A percentile compares a stretch with the other conserved stretches of the same genome.
Conservation (phyloP, 1,140 invertebrate genomes). For the Zophobas morio region DNA sequence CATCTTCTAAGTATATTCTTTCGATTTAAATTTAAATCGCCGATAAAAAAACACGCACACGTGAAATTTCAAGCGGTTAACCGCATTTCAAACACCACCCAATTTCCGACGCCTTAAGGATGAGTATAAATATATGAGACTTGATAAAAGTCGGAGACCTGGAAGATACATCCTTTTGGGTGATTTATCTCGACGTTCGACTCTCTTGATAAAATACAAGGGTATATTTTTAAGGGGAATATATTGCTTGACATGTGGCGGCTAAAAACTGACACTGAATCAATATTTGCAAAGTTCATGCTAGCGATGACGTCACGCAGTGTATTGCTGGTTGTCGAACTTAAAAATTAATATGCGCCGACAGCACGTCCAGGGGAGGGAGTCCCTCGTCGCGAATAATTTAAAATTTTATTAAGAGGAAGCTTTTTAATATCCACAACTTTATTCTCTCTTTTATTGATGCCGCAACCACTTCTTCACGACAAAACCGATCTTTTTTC, state of each 20-base stretch:
- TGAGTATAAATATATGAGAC: not conserved
- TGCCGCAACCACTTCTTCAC: not conserved
- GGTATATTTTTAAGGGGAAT: too few relatives aligned
- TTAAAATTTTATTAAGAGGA: not conserved
- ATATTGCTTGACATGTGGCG: too few relatives aligned
- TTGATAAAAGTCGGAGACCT: constrained; percentile 1
- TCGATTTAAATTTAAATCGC: not conserved
- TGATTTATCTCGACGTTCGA: not conserved
- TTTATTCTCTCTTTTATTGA: not conserved
- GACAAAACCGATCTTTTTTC: not conserved
- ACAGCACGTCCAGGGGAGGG: too few relatives aligned
- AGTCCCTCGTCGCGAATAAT: not conserved
- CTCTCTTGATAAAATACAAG: not conserved
- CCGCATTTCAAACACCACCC: not conserved
- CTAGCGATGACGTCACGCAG: too few relatives aligned
- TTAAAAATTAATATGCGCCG: too few relatives aligned
- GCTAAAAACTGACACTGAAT: too few relatives aligned
- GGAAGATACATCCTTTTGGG: not conserved
- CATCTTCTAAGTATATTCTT: not conserved
- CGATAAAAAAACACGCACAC: not conserved
- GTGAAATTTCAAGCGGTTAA: not conserved
- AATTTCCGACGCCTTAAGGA: not conserved
- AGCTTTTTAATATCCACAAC: not conserved
- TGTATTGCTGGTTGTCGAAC: too few relatives aligned
- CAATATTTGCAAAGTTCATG: too few relatives aligned